A percentile compares a stretch with the other conserved stretches of the same genome.
phyloP scores from a whole-genome alignment of 2,113 vertebrate genomes.

The Poecile atricapillus region DNA sequence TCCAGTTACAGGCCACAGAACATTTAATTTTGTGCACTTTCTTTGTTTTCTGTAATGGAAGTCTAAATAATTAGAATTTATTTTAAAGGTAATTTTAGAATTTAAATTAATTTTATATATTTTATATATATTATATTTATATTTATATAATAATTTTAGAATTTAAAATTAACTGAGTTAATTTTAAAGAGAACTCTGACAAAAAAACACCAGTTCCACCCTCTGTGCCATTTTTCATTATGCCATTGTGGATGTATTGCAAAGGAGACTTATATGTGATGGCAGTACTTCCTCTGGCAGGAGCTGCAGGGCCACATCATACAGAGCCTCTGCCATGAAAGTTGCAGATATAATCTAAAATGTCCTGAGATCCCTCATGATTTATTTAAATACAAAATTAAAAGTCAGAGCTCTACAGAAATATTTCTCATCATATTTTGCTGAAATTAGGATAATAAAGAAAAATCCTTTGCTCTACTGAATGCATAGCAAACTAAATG shows the following conservation, averaged over 20 bases:
- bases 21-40: not conserved
- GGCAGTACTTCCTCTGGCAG: not conserved
- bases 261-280: not conserved
- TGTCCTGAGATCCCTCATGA: not conserved
- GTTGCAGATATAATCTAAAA: slow-evolving; percentile 2
- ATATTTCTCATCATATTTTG: not conserved
- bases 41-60: not conserved
- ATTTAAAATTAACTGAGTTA: too few relatives aligned
- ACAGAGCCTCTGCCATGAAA: not conserved
- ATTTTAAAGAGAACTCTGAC: not conserved
- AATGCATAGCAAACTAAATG: not conserved
- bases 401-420: not conserved
- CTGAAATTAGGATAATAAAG: not conserved
- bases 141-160: too few relatives aligned
- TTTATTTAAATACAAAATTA: slow-evolving; percentile 24
- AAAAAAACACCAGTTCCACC: not conserved
- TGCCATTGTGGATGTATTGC: not conserved
- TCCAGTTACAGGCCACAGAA: not conserved
- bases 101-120: too few relatives aligned
- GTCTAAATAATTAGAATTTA: not conserved
- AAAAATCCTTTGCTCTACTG: not conserved
- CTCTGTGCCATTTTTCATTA: not conserved
- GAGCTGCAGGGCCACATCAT: not conserved
- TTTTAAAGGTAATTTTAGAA: too few relatives aligned
- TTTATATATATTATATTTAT: too few relatives aligned